phyloP scores from a whole-genome alignment of 2,888 invertebrate genomes.

The Tenthredo notha region DNA sequence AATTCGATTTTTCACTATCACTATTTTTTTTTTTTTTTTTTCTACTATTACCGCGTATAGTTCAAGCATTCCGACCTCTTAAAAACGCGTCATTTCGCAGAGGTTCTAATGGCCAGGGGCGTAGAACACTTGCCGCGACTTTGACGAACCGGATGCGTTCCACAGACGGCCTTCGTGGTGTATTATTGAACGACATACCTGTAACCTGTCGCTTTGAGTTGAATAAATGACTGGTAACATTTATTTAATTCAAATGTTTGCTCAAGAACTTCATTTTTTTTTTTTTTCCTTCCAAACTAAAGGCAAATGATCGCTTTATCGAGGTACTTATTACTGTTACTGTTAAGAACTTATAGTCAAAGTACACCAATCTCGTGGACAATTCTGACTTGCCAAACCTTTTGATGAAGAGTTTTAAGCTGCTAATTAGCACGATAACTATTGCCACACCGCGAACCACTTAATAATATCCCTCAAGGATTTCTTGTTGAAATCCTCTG shows the following conservation, averaged over 20 bases:
- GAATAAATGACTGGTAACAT: background rate
- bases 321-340: background rate
- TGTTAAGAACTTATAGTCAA: background rate
- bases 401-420: constrained; percentile 2
- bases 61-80: background rate
- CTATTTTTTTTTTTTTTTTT: background rate
- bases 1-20: background rate
- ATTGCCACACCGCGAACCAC: constrained; percentile 19
- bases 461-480: constrained; percentile 35
- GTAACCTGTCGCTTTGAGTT: background rate
- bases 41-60: background rate
- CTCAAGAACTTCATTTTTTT: background rate
- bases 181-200: constrained; percentile 32
- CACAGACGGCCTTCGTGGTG: constrained; percentile 4
- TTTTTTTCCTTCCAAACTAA: background rate
- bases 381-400: background rate
- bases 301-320: background rate
- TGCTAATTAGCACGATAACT: constrained; percentile 20
- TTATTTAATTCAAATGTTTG: background rate
- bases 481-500: constrained; percentile 31
- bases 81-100: constrained; percentile 6
- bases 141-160: constrained; percentile 48
- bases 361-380: background rate
- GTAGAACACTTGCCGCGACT: constrained; percentile 32
- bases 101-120: constrained; percentile 9